Conservation (phyloP, 2,888 invertebrate genomes). For the Liodrosophila aerea region DNA sequence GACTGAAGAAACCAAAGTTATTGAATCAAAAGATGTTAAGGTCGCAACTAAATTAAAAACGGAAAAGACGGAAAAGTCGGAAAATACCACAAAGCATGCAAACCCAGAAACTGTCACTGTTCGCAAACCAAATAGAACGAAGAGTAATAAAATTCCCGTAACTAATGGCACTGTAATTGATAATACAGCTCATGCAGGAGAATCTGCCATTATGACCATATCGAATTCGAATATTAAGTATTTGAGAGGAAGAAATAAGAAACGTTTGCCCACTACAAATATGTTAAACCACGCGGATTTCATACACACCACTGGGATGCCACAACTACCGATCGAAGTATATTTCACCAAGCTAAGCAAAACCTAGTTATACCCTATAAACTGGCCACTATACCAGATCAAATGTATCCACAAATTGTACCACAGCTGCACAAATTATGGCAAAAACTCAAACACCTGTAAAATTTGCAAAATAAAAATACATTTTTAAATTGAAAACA, state of each 20-base stretch:
- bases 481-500: too few relatives aligned
- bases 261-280: not conserved
- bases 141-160: constrained; percentile 4
- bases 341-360: constrained; percentile 21
- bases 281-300: not conserved
- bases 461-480: too few relatives aligned
- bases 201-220: constrained; percentile 62
- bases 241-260: constrained; percentile 26
- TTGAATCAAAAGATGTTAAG: not conserved
- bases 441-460: too few relatives aligned
- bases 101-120: not conserved
- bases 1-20: not conserved
- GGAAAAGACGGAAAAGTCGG: too few relatives aligned
- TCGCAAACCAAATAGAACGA: not conserved
- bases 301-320: constrained; percentile 13
- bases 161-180: constrained; percentile 18
- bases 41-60: not conserved
- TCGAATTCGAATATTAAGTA: constrained; percentile 45
- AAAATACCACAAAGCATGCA: not conserved
- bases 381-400: too few relatives aligned
- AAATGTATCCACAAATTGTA: too few relatives aligned
- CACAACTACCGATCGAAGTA: constrained; percentile 26
- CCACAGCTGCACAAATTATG: not conserved
- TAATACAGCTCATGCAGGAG: constrained; percentile 36
- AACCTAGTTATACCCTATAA: constrained; percentile 2